Base-by-base conservation (phyloP, 2,888 invertebrate genomes). In the Lypha dubia region DNA sequence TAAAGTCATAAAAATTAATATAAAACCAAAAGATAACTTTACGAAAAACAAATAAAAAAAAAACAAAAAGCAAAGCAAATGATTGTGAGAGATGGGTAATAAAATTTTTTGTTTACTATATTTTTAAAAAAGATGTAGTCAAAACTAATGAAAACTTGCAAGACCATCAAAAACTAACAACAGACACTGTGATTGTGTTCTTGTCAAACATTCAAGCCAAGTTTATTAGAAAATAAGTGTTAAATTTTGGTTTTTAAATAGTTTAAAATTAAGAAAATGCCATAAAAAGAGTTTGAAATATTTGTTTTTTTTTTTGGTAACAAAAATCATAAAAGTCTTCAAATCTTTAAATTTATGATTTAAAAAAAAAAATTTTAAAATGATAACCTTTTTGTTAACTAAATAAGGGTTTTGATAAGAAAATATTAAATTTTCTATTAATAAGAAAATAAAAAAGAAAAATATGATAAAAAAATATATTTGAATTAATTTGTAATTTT, bases 271-370 rank as follows among this genome's bases (percentile, higher is more conserved):
- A 79, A 74, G 35, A 58, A 62, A 68, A 77, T 63, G 24, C 38
- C 49, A 58, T 77, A 46, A 74, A 9, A 7, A 44, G 11, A 17
- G 3, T 73, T 65, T 65, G 24, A 3, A 17, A 46, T 32, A 49
- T 49, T 67, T n/a, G n/a, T n/a, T n/a, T n/a, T n/a, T n/a, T n/a
- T n/a, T 46, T 70, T 65, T 11, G 20, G 7, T 17, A 44, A 67
- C 35, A 58, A 58, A 49, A 46, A 13, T 44, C 62, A 75, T 82
- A 81, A 84, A 77, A 68, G 56, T 62, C 68, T 70, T 63, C 68
- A 84, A 81, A 81, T 84, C 81, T 81, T 74, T n/a, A 46, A 81
- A 84, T 84, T 84, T 84, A 84, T 84, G 81, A 77, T 70, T 53
- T 49, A 51, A 8, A 32, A 2, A 8, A 20, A 1, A 1, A 44